Base-by-base conservation (phyloP, 2,113 vertebrate genomes). In the Origma solitaria region DNA sequence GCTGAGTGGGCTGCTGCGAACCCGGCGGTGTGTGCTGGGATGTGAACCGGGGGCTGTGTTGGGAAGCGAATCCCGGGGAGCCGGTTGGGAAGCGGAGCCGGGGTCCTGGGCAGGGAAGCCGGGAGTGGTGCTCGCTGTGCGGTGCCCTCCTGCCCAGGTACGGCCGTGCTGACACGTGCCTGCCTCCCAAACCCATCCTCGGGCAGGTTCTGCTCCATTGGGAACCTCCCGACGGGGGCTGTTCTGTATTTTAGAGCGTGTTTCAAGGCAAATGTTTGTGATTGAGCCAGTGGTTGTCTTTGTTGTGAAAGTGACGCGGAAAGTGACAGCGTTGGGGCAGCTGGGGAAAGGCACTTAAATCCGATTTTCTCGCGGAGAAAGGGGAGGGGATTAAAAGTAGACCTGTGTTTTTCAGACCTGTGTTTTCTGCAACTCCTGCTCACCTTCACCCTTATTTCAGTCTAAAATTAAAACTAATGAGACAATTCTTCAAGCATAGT, bases 321-420 rank as follows among this genome's bases (percentile, higher is more conserved):
- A 25, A 15, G 7, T 5, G 60, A 3, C 54, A 15, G 2, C 13
- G 22, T 13, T 35, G 33, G 51, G 22, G 37, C 13, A 12, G 0
- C 14, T 11, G 28, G 7, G 15, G 11, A 45, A n/a, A 81, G 64
- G 7, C 5, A 0, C 15, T 40, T 16, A 7, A 37, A 28, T 31
- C 11, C 0, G 11, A 2, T 19, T 9, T 45, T 38, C 44, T n/a
- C 4, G 3, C 6, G 6, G 14, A 45, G 24, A 20, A 83, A 21
- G 4, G 53, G 8, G 1, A 1, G 0, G 1, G n/a, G 6, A 4
- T 73, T 50, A 47, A 13, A 51, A 0, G 37, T 5, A 5, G 33
- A 28, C 5, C 23, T 53, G 21, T 1, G 38, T 40, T 40, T 54
- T 17, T 27, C 24, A 21, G 30, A 77, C 4, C 11, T 6, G 4